phyloP scores from a whole-genome alignment of 1,140 invertebrate species.

The Steinernema khuongi region DNA sequence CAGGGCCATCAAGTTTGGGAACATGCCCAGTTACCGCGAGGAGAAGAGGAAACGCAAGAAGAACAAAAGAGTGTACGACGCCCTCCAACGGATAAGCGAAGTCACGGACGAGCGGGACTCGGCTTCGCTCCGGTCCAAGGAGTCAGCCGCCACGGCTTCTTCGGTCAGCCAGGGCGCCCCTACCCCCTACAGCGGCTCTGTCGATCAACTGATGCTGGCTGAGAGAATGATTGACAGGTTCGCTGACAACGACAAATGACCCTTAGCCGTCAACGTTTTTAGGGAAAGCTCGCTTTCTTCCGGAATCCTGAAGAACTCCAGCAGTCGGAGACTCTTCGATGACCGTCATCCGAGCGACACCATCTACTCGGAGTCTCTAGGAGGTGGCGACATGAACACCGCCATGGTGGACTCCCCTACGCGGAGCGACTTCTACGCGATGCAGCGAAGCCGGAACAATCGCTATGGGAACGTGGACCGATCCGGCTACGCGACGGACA shows the following conservation, averaged over 20 bases:
- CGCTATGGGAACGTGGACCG: neutral
- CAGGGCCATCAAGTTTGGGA: slow-evolving; percentile 55
- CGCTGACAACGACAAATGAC: neutral
- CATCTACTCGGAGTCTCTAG: neutral
- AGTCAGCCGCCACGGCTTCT: slow-evolving; percentile 30
- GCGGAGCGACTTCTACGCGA: slow-evolving; percentile 7
- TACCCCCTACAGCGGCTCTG: neutral
- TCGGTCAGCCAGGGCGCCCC: neutral
- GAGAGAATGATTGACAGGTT: neutral
- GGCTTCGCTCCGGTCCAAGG: slow-evolving; percentile 47
- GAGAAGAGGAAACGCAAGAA: slow-evolving; percentile 57
- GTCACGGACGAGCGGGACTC: slow-evolving; percentile 52
- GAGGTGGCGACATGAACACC: neutral
- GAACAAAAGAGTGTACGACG: slow-evolving; percentile 56
- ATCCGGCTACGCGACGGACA: neutral
- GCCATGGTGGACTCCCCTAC: neutral
- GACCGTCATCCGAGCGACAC: neutral
- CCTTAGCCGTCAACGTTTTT: neutral
- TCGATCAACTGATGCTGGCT: neutral
- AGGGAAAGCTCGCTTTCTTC: neutral
- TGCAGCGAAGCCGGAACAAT: neutral
- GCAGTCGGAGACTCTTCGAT: neutral
- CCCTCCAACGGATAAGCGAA: slow-evolving; percentile 55
- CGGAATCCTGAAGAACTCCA: neutral
- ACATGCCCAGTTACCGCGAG: slow-evolving; percentile 54